Conservation (phyloP, 2,888 invertebrate species). For the Pandemis heparana region DNA sequence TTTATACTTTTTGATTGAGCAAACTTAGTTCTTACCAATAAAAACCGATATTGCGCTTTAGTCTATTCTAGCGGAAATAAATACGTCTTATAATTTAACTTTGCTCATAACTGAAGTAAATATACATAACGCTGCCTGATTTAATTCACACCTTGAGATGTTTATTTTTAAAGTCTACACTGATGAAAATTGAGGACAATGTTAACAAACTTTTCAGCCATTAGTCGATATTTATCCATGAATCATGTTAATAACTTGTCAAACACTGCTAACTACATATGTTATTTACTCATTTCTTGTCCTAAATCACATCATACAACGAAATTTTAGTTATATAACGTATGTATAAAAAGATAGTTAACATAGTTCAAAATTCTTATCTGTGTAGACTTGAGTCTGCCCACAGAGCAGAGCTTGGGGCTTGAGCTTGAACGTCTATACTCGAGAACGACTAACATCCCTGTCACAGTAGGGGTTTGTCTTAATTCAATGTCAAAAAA, state of each 20-base stretch:
- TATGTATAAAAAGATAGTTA: too few relatives aligned
- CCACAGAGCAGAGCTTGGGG: slow-evolving; percentile 28
- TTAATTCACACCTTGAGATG: slow-evolving; percentile 9
- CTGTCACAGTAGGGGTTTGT: slow-evolving; percentile 36
- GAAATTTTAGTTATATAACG: too few relatives aligned
- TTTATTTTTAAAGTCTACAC: not conserved
- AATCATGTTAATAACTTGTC: too few relatives aligned
- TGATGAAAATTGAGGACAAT: too few relatives aligned
- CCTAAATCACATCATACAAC: too few relatives aligned
- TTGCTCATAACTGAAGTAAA: not conserved
- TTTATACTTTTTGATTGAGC: slow-evolving; percentile 55
- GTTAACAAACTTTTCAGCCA: too few relatives aligned
- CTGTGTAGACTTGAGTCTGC: too few relatives aligned
- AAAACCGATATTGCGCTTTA: slow-evolving; percentile 45
- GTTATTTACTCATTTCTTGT: too few relatives aligned
- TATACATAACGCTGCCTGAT: slow-evolving; percentile 8
- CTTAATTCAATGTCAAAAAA: slow-evolving; percentile 24
- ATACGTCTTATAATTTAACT: slow-evolving; percentile 6
- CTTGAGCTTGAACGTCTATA: slow-evolving; percentile 28
- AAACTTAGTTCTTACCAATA: slow-evolving; percentile 52
- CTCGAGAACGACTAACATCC: slow-evolving; percentile 25
- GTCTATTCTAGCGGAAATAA: slow-evolving; percentile 42
- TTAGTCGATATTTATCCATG: too few relatives aligned
- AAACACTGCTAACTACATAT: too few relatives aligned
- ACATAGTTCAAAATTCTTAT: too few relatives aligned